These are phyloP conservation scores for Osmerus mordax DNA, from an alignment of 2,113 vertebrate species.

Conservation along the genomic window DNA sequence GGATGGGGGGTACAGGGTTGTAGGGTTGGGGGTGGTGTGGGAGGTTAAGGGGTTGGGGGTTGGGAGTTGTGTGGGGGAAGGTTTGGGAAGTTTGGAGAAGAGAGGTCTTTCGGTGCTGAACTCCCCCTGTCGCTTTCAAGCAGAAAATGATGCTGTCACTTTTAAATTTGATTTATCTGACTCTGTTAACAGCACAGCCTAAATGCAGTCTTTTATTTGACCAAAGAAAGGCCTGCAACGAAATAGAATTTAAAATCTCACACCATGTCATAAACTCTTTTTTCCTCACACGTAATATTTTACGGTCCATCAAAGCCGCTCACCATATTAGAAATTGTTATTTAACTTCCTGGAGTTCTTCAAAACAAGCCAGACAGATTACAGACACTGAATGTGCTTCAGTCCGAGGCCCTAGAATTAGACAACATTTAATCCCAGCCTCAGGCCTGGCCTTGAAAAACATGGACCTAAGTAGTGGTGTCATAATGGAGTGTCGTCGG, in stretches of 20 bases:
- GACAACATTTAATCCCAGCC: slow-evolving; percentile 60
- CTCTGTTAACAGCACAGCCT: too few relatives aligned
- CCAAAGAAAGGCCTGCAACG: too few relatives aligned
- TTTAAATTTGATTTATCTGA: too few relatives aligned
- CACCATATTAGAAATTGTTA: background rate
- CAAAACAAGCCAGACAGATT: slow-evolving; percentile 47
- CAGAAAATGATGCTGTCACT: too few relatives aligned
- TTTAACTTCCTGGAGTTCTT: slow-evolving; percentile 19
- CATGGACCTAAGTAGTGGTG: slow-evolving; percentile 65
- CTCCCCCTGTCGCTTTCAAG: too few relatives aligned
- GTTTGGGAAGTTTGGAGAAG: slow-evolving; percentile 19
- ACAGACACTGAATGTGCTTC: slow-evolving; percentile 16
- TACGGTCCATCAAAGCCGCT: background rate
- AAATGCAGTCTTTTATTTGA: too few relatives aligned
- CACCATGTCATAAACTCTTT: too few relatives aligned
- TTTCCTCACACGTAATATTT: too few relatives aligned
- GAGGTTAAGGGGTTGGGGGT: slow-evolving; percentile 8
- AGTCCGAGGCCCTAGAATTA: slow-evolving; percentile 40
- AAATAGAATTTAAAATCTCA: too few relatives aligned
- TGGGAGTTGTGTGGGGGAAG: background rate
- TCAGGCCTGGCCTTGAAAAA: slow-evolving; percentile 68
- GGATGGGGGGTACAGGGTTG: slow-evolving; percentile 25
- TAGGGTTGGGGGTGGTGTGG: background rate
- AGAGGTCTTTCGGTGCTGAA: background rate
- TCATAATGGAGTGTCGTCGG: slow-evolving; percentile 64